Evolutionary conservation across 2,113 vertebrate genomes (phyloP), one percentile per base, ranked within the genome.

Genomic region (Pomatorhinus ruficollis): DNA sequence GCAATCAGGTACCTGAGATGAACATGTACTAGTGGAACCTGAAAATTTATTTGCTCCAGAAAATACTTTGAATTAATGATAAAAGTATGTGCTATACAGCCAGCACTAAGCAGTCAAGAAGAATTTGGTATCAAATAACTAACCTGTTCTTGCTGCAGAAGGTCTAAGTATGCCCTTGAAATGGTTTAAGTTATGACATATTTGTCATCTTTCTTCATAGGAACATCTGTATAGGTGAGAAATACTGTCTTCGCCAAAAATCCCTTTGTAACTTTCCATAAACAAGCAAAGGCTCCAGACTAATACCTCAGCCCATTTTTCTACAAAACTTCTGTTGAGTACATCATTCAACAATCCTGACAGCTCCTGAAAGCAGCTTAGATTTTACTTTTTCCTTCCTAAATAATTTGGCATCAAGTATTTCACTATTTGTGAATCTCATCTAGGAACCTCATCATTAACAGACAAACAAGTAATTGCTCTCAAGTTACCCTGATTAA

Each of bases 21-120:
- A 22, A 7, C 17, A 5, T 3, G 2, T 15, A 37, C 27, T 77
- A 77, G 24, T 17, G 4, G 40, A 64, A 83, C 3, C 10, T 52
- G 39, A 27, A 76, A 64, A 9, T 0, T 0, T 6, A 6, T 52
- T 53, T 35, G 6, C 31, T 47, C 14, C 35, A 25, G 33, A 64
- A 88, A 76, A 53, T 10, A 45, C 22, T 68, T 12, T 15, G 9
- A 75, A 31, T 53, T 60, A 81, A 30, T 52, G 56, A 69, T 12
- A 66, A 37, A 77, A 54, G 12, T 5, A 19, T 9, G 13, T 44
- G 12, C 35, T 68, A 15, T 18, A 39, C 8, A 79, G 12, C 4
- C 53, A 47, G 57, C 6, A 37, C 14, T 53, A 40, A 6, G 15
- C 22, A 53, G 27, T 7, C 28, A 87, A 54, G 10, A 47, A 45